Evolutionary conservation across 2,113 vertebrate genomes (phyloP), one percentile per base, ranked within the genome.

Genomic region (Myanophis thanlyinensis): DNA sequence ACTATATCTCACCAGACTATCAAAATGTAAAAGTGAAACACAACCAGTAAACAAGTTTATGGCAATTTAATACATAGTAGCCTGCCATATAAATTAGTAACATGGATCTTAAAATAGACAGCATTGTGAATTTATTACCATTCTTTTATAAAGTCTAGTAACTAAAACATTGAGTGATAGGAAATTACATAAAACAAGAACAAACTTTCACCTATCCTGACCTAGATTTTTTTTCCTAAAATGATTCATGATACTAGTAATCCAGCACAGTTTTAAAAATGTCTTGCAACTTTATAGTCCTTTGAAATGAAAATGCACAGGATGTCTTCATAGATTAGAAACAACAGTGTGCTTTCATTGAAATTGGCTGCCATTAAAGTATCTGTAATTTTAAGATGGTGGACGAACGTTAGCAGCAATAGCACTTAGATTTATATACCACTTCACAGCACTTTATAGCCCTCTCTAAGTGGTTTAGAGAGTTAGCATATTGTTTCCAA

Each of bases 371-470:
- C 9, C 20, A 95, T 93, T 94, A 97, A 95, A 90, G 93, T 97
- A 96, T 97, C 97, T 97, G 96, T 98, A 97, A 97, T 96, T 94
- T 92, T 98, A 97, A 97, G 97, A 97, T 46, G 59, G 92, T 95
- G 47, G 93, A 95, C 97, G 93, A 97, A 97, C 97, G 97, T 95
- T 96, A 59, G 56, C 56, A 59, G 25, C 25, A 27, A 27, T 27
- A 59, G 25, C 9, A 59, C 56, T 27, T 59, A 27, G 9, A 59
- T 25, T 56, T 56, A 56, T 25, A 56, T 56, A 56, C 8, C 23
- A 56, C 23, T 56, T 56, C 56, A 59, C 56, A 59, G 56, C 27
- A 59, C 56, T 30, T 59, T 59, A 59, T 9, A 59, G 56, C 25
- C 23, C 9, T 59, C 25, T 59, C 56, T 59, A 27, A 1, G 25